Evolutionary conservation across 2,797 vertebrate species (phyloP).

Genomic region (Merluccius polli): DNA sequence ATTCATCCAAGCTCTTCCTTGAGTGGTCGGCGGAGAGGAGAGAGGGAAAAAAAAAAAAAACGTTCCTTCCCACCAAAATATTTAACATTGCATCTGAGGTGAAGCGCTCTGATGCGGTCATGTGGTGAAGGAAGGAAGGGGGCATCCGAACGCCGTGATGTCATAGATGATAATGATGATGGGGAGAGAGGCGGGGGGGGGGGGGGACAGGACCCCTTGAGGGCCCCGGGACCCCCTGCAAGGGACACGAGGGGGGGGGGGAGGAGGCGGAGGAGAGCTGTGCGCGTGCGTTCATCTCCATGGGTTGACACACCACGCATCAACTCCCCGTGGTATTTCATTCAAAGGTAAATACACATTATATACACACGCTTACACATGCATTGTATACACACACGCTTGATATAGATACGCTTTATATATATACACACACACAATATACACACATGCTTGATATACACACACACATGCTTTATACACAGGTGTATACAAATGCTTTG

Average conservation of each 20-base stretch:
- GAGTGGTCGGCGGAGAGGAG: conserved; percentile 21
- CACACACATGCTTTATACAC: neutral
- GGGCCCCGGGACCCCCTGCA: neutral
- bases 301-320: neutral
- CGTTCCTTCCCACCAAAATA: neutral
- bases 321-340: neutral
- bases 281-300: neutral
- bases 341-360: no score
- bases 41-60: neutral
- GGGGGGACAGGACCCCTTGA: no score
- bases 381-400: neutral
- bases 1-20: conserved; percentile 58
- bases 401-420: no score
- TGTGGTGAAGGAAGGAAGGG: neutral
- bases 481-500: no score
- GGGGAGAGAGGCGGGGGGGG: no score
- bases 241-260: neutral
- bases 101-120: neutral
- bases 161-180: no score
- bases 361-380: neutral
- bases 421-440: neutral
- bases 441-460: neutral
- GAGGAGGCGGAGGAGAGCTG: no score
- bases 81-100: neutral
- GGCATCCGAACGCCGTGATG: neutral